phyloP scores from a whole-genome alignment of 2,888 invertebrate species.

The Chrysolina oricalcia region DNA sequence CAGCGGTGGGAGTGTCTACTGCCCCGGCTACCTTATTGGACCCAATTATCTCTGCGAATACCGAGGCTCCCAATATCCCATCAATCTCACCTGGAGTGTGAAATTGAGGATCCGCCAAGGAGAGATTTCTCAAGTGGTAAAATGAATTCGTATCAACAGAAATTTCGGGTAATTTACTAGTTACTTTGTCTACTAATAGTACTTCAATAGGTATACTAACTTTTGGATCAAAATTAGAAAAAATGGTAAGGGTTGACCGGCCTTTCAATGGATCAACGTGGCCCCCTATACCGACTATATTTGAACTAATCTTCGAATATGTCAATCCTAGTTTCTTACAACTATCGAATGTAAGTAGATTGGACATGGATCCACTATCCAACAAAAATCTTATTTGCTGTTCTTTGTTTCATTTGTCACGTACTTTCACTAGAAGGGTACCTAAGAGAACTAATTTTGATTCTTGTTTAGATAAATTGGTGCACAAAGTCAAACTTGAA shows the following conservation, averaged over 20 bases:
- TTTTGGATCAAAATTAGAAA: background rate
- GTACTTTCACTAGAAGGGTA: slow-evolving; percentile 16
- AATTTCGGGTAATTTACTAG: background rate
- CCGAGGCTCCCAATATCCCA: too few species aligned
- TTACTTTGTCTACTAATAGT: background rate
- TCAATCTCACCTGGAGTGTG: too few species aligned
- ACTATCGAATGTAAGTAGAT: slow-evolving; percentile 28
- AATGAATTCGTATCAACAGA: background rate
- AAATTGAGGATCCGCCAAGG: too few species aligned
- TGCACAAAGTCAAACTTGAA: background rate
- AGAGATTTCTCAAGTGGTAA: slow-evolving; percentile 12
- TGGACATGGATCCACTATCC: slow-evolving; percentile 29
- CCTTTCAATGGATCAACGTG: too few species aligned
- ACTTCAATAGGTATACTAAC: background rate
- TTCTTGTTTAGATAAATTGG: background rate
- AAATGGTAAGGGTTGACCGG: background rate
- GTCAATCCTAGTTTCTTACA: slow-evolving; percentile 25
- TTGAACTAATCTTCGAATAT: background rate
- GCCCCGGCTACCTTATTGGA: too few species aligned
- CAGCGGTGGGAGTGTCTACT: too few species aligned
- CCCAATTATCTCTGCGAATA: too few species aligned
- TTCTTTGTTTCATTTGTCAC: slow-evolving; percentile 24
- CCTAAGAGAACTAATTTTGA: slow-evolving; percentile 13
- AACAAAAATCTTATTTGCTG: slow-evolving; percentile 17
- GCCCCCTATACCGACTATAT: background rate